phyloP scores from a whole-genome alignment of 2,888 invertebrate genomes.

The Dorcus parallelipipedus region DNA sequence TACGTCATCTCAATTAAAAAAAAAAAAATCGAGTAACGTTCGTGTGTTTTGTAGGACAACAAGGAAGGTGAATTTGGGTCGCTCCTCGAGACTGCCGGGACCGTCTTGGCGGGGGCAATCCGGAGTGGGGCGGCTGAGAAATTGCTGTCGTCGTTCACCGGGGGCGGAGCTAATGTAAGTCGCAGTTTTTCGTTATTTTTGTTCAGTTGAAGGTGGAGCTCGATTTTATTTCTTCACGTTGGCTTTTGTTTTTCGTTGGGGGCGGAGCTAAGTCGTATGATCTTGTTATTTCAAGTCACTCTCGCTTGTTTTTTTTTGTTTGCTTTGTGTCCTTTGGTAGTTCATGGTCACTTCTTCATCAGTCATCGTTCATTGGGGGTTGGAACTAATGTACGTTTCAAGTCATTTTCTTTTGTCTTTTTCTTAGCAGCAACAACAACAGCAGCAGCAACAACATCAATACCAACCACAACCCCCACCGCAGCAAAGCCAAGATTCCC shows the following conservation, averaged over 20 bases:
- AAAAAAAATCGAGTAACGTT: too few species aligned
- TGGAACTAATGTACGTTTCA: not conserved
- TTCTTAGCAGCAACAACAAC: conserved; percentile 21
- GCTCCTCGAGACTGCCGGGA: conserved; percentile 45
- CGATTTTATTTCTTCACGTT: too few species aligned
- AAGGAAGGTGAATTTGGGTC: conserved; percentile 39
- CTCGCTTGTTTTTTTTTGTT: too few species aligned
- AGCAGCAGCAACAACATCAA: conserved; percentile 20
- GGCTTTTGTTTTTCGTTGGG: too few species aligned
- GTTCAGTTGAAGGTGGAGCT: too few species aligned
- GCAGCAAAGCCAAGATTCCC: conserved; percentile 13
- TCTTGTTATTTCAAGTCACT: too few species aligned
- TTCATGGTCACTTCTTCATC: too few species aligned
- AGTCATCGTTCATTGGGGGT: too few species aligned
- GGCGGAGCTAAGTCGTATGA: too few species aligned
- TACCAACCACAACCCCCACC: conserved; percentile 19
- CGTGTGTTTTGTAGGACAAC: conserved; percentile 8
- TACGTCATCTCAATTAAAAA: too few species aligned
- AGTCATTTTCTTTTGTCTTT: not conserved
- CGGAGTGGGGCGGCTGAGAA: conserved; percentile 45
- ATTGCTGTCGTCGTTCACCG: conserved; percentile 36
- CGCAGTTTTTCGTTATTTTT: too few species aligned
- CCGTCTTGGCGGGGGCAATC: conserved; percentile 47
- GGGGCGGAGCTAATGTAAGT: conserved; percentile 32
- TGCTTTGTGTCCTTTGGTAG: too few species aligned